Conservation (phyloP, 2,888 invertebrate species). For the Yponomeuta plumbellus region DNA sequence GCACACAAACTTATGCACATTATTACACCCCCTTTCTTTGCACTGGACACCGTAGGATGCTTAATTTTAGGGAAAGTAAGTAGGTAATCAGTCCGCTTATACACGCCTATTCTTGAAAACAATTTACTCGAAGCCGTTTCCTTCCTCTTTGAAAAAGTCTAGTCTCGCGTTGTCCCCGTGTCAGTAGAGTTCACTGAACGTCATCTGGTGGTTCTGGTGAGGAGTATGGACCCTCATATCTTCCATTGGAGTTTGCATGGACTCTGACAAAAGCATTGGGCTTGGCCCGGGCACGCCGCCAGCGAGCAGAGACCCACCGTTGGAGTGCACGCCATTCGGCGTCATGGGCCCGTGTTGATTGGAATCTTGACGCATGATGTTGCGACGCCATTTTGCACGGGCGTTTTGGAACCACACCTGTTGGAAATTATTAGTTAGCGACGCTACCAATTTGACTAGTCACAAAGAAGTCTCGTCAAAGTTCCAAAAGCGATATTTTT, state of each 20-base stretch:
- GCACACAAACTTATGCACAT: too few species aligned
- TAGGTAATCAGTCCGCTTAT: too few species aligned
- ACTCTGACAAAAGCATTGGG: slow-evolving; percentile 46
- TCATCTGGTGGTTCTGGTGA: slow-evolving; percentile 47
- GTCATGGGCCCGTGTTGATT: slow-evolving; percentile 33
- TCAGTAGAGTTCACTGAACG: slow-evolving; percentile 63
- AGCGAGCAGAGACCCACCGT: slow-evolving; percentile 40
- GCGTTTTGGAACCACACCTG: slow-evolving; percentile 99
- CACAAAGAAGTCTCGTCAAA: too few species aligned
- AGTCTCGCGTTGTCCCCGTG: slow-evolving; percentile 24
- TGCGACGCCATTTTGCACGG: slow-evolving; percentile 97
- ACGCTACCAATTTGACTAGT: not conserved
- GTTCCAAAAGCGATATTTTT: too few species aligned
- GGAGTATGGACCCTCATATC: slow-evolving; percentile 61
- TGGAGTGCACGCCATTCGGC: slow-evolving; percentile 40
- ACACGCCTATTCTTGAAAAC: not conserved
- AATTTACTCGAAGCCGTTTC: not conserved
- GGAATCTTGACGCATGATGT: slow-evolving; percentile 89
- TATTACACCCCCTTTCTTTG: too few species aligned
- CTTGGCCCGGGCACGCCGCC: slow-evolving; percentile 34
- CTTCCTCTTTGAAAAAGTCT: slow-evolving; percentile 9
- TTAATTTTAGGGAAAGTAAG: too few species aligned
- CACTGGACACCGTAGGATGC: too few species aligned
- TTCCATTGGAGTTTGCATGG: slow-evolving; percentile 48
- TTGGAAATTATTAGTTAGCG: slow-evolving; percentile 14